Evolutionary conservation across 2,888 invertebrate genomes (phyloP).

Genomic region (Anorthoa munda): DNA sequence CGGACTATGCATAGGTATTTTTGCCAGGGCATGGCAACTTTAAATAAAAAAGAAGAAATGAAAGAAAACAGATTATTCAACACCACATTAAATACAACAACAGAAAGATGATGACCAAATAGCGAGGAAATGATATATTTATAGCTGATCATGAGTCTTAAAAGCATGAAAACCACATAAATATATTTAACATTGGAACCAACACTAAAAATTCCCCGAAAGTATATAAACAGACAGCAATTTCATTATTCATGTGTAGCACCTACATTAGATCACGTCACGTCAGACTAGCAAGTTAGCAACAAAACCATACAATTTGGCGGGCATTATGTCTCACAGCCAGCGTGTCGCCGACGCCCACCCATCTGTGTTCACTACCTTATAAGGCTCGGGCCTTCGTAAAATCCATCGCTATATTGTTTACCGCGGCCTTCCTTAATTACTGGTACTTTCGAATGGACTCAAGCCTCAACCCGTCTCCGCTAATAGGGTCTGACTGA

Average conservation of each 20-base stretch:
- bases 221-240: background rate
- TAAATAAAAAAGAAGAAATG: background rate
- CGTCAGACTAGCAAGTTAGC: constrained; percentile 21
- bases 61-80: background rate
- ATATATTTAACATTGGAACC: background rate
- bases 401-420: constrained; percentile 74
- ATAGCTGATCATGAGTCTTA: background rate
- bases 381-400: constrained; percentile 71
- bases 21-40: background rate
- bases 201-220: constrained; percentile 4
- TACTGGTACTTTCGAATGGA: constrained; percentile 79
- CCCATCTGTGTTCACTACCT: constrained; percentile 66
- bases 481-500: constrained; percentile 75
- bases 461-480: constrained; percentile 73
- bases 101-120: background rate
- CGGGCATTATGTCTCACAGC: constrained; percentile 63
- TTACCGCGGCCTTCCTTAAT: constrained; percentile 76
- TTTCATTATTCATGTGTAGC: constrained; percentile 12
- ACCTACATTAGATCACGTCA: constrained; percentile 17
- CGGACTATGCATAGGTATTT: background rate
- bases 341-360: constrained; percentile 74
- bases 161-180: constrained; percentile 1
- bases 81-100: background rate
- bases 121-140: background rate
- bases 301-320: constrained; percentile 51